A percentile compares a stretch with the other conserved stretches of the same genome.
Evolutionary conservation across 2,888 invertebrate genomes (phyloP).

Genomic region (Resseliella maxima): DNA sequence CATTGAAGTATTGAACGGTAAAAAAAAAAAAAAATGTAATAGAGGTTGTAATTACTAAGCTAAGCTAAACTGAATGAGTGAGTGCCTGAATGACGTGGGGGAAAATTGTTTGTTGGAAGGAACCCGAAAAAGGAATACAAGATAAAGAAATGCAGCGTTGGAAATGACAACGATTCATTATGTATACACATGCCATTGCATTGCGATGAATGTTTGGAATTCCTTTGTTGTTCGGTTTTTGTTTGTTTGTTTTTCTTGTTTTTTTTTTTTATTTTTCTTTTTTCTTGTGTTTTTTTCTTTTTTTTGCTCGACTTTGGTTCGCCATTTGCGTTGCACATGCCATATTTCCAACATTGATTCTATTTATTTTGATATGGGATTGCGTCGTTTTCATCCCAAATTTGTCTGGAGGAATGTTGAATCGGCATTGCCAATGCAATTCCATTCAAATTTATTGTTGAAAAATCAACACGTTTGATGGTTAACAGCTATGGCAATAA

Average conservation of each 20-base stretch:
- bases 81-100: slow-evolving; percentile 16
- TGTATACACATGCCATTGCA: slow-evolving; percentile 38
- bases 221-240: slow-evolving; percentile 26
- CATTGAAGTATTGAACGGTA: neutral
- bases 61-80: neutral
- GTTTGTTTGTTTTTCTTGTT: neutral
- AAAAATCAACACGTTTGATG: neutral
- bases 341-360: neutral
- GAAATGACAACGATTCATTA: slow-evolving; percentile 51
- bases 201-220: neutral
- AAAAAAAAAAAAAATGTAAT: neutral
- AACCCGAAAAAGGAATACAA: neutral
- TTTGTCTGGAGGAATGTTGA: neutral
- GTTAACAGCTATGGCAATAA: too few species aligned
- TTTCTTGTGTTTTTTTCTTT: neutral
- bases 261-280: neutral
- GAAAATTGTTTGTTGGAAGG: neutral
- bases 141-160: neutral
- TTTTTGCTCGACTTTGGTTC: neutral
- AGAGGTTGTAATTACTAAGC: neutral
- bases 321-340: neutral
- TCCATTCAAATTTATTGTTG: neutral
- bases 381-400: neutral
- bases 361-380: slow-evolving; percentile 28
- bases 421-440: too few species aligned